These are phyloP conservation scores for Neoniphon sammara DNA, from an alignment of 2,797 vertebrate species.

Conservation along the genomic window DNA sequence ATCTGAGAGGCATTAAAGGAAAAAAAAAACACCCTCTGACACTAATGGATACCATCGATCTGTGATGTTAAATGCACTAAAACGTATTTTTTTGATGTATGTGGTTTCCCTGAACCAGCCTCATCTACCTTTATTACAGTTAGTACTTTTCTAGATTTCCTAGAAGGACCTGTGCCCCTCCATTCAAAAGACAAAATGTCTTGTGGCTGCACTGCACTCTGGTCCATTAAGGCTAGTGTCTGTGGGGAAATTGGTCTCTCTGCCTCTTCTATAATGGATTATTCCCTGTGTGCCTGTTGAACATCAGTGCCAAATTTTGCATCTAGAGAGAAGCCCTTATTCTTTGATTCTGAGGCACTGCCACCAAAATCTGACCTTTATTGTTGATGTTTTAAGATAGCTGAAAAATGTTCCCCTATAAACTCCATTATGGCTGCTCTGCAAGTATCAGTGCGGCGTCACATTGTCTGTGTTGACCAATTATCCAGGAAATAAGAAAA, in stretches of 20 bases:
- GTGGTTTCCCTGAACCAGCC: too few relatives aligned
- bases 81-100: too few relatives aligned
- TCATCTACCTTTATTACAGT: too few relatives aligned
- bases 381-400: conserved; percentile 61
- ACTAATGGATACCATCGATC: neutral
- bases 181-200: too few relatives aligned
- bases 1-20: neutral
- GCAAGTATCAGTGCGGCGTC: conserved; percentile 73
- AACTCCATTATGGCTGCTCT: conserved; percentile 52
- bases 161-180: too few relatives aligned
- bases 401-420: conserved; percentile 67
- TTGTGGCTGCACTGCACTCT: too few relatives aligned
- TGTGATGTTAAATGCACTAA: neutral
- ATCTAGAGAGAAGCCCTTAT: neutral
- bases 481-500: conserved; percentile 59
- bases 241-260: too few relatives aligned
- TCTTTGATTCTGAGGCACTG: too few relatives aligned
- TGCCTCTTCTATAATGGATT: too few relatives aligned
- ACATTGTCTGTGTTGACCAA: conserved; percentile 50
- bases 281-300: neutral
- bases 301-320: neutral
- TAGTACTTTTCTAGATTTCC: too few relatives aligned
- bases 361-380: neutral
- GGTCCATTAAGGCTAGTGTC: too few relatives aligned
- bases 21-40: neutral